A percentile compares a stretch with the other conserved stretches of the same genome.
These are phyloP conservation scores for Odontomyia ornata DNA, from an alignment of 2,888 invertebrate genomes.

Conservation along the genomic window DNA sequence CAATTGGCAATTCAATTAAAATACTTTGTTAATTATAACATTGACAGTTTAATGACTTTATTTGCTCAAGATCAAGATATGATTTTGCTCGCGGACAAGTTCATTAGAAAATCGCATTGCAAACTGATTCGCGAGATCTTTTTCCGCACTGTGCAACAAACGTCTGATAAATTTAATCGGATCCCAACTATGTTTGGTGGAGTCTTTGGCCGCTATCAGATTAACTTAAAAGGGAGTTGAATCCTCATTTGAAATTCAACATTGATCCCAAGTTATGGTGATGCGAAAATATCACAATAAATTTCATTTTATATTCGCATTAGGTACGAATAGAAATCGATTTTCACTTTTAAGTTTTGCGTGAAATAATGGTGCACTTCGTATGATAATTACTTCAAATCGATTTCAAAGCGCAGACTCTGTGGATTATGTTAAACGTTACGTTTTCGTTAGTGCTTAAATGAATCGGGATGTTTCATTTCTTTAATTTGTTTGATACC, in stretches of 20 bases:
- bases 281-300: constrained; percentile 2
- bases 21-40: constrained; percentile 54
- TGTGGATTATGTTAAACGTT: no score
- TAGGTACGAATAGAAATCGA: background rate
- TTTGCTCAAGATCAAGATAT: constrained; percentile 46
- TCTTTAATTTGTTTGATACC: no score
- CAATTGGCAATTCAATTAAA: constrained; percentile 53
- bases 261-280: constrained; percentile 16
- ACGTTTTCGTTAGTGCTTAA: no score
- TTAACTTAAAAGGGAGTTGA: constrained; percentile 8
- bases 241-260: background rate
- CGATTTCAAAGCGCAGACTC: no score
- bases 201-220: background rate
- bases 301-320: background rate
- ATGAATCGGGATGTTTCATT: no score
- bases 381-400: no score
- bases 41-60: constrained; percentile 54
- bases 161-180: background rate
- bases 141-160: constrained; percentile 4
- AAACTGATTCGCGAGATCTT: background rate
- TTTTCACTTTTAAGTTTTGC: background rate
- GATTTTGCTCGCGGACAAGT: constrained; percentile 33
- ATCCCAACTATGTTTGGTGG: background rate
- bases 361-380: no score
- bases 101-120: constrained; percentile 40